A percentile compares a stretch with the other conserved stretches of the same genome.
phyloP scores from a whole-genome alignment of 1,140 invertebrate species.

The Charaxes varanes region DNA sequence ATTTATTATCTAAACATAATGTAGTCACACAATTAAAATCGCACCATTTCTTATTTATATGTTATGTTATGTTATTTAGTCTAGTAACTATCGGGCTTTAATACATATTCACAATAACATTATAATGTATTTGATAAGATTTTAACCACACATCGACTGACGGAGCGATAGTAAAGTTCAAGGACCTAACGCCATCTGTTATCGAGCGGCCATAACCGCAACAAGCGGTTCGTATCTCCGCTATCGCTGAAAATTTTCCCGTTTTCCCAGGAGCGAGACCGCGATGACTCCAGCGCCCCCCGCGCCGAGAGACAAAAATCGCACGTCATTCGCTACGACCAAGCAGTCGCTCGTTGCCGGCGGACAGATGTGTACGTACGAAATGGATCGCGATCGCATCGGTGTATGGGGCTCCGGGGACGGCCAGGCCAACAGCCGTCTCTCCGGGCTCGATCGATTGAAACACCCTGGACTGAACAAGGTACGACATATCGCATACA shows the following conservation, averaged over 20 bases:
- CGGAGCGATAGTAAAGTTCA: constrained; percentile 14
- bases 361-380: constrained; percentile 42
- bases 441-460: constrained; percentile 83
- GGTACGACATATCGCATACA: too few species aligned
- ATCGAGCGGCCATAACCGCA: constrained; percentile 44
- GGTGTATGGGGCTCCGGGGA: constrained; percentile 77
- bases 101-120: too few species aligned
- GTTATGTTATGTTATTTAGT: too few species aligned
- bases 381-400: constrained; percentile 78
- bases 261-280: constrained; percentile 68
- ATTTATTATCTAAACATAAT: too few species aligned
- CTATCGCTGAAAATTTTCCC: constrained; percentile 61
- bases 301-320: constrained; percentile 54
- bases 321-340: constrained; percentile 27
- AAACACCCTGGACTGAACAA: constrained; percentile 86
- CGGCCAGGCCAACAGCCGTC: constrained; percentile 54
- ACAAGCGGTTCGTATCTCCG: constrained; percentile 33
- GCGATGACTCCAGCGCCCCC: constrained; percentile 62
- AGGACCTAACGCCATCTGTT: constrained; percentile 54
- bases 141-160: neutral
- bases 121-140: too few species aligned
- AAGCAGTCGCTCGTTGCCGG: constrained; percentile 49
- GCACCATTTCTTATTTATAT: too few species aligned
- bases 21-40: too few species aligned
- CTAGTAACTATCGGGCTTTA: too few species aligned